These are phyloP conservation scores for Etia nguti DNA, from an alignment of 2,113 vertebrate genomes.

Conservation along the genomic window DNA sequence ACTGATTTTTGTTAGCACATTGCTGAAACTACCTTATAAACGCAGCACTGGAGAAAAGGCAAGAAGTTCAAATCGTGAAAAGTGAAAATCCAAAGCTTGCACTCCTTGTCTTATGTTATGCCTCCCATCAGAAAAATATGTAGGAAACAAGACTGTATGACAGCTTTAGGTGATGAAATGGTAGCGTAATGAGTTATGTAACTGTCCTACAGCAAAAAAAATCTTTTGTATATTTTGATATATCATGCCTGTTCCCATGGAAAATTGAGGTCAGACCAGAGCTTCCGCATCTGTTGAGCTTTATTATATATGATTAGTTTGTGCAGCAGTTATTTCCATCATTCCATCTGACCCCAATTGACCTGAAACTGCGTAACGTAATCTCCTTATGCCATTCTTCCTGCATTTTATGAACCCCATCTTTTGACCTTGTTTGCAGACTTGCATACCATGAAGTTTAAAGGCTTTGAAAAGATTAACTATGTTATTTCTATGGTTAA, in stretches of 20 bases:
- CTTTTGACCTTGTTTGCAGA: conserved; percentile 16
- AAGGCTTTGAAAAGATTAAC: conserved; percentile 20
- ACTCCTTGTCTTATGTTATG: not conserved
- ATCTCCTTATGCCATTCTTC: conserved; percentile 51
- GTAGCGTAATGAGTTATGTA: not conserved
- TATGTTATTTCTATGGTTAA: conserved; percentile 26
- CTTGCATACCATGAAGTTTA: not conserved
- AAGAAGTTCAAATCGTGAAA: not conserved
- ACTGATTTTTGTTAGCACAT: not conserved
- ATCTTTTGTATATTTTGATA: conserved; percentile 27
- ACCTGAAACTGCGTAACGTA: conserved; percentile 48
- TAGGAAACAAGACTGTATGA: not conserved
- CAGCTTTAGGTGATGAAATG: not conserved
- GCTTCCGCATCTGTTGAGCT: conserved; percentile 37
- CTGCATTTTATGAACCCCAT: conserved; percentile 16
- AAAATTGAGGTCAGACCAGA: conserved; percentile 42
- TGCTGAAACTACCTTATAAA: not conserved
- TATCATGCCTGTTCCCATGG: conserved; percentile 3
- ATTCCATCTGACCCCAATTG: conserved; percentile 49
- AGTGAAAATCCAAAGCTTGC: not conserved
- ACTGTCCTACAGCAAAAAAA: not conserved
- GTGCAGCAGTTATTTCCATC: conserved; percentile 43
- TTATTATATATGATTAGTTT: conserved; percentile 48
- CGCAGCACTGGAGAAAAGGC: not conserved
- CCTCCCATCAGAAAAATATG: not conserved